A percentile compares a stretch with the other conserved stretches of the same genome.
Evolutionary conservation across 2,797 vertebrate genomes (phyloP).

Genomic region (Anguilla anguilla): DNA sequence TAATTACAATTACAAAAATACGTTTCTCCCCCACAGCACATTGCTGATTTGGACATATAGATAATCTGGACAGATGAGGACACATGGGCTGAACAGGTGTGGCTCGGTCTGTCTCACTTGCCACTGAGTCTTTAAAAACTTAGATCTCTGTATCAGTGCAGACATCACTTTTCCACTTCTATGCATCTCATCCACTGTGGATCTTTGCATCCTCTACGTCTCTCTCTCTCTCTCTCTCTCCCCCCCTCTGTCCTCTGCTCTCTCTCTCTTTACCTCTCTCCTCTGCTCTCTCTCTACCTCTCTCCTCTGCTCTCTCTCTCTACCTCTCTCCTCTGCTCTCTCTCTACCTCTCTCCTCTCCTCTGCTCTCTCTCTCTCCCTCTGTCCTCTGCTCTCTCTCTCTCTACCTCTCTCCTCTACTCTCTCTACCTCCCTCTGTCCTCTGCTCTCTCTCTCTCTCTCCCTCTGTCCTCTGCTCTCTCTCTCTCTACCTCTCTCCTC

Average conservation of each 20-base stretch:
- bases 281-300: not conserved
- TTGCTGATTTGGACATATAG: not conserved
- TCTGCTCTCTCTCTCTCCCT: not conserved
- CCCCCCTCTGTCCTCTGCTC: not conserved
- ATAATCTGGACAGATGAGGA: not conserved
- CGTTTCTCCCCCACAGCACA: not conserved
- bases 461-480: not conserved
- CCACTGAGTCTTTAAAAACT: not conserved
- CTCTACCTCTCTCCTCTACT: not conserved
- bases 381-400: not conserved
- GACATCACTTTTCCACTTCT: not conserved
- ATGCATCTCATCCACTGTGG: not conserved
- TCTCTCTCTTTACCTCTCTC: not conserved
- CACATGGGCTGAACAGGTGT: not conserved
- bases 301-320: not conserved
- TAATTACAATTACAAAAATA: not conserved
- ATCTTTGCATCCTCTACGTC: not conserved
- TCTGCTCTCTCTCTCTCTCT: not conserved
- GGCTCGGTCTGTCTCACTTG: not conserved
- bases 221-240: not conserved
- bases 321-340: conserved; percentile 22
- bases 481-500: conserved; percentile 32
- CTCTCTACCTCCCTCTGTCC: not conserved
- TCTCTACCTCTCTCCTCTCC: conserved; percentile 66
- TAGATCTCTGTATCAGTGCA: not conserved